phyloP scores from a whole-genome alignment of 2,113 vertebrate genomes.

The Clarias batrachus region DNA sequence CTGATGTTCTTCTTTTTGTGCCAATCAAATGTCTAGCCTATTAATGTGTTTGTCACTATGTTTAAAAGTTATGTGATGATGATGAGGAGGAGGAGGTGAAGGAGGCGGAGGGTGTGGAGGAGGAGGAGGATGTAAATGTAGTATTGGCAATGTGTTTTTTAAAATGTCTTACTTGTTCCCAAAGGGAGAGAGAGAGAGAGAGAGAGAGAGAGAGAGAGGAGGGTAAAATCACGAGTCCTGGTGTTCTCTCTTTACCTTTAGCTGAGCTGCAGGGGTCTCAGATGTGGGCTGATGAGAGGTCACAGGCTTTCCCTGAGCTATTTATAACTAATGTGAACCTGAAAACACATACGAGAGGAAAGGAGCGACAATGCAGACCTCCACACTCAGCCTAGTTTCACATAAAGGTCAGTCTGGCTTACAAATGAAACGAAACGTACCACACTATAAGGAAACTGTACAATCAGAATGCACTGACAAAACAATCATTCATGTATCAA shows the following conservation, averaged over 20 bases:
- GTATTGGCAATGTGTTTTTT: background rate
- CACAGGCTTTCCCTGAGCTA: constrained; percentile 36
- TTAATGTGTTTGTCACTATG: background rate
- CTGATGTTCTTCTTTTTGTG: background rate
- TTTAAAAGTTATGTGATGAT: background rate
- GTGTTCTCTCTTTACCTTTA: constrained; percentile 63
- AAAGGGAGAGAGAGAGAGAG: constrained; percentile 52
- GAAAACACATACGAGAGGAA: constrained; percentile 9
- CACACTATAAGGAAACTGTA: background rate
- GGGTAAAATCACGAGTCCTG: constrained; percentile 42
- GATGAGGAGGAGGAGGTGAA: background rate
- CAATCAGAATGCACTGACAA: background rate
- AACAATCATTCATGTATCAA: background rate
- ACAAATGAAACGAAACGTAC: background rate
- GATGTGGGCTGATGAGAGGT: constrained; percentile 70
- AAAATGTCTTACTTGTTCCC: background rate
- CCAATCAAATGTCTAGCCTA: background rate
- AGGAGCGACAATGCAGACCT: background rate
- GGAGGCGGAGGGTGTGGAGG: background rate
- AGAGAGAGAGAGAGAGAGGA: constrained; percentile 39
- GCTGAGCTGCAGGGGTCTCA: constrained; percentile 71
- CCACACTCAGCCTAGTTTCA: background rate
- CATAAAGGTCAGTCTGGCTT: background rate
- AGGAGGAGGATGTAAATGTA: background rate
- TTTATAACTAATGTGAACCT: constrained; percentile 37